phyloP scores from a whole-genome alignment of 1,140 invertebrate species.

The Metaphire vulgaris region DNA sequence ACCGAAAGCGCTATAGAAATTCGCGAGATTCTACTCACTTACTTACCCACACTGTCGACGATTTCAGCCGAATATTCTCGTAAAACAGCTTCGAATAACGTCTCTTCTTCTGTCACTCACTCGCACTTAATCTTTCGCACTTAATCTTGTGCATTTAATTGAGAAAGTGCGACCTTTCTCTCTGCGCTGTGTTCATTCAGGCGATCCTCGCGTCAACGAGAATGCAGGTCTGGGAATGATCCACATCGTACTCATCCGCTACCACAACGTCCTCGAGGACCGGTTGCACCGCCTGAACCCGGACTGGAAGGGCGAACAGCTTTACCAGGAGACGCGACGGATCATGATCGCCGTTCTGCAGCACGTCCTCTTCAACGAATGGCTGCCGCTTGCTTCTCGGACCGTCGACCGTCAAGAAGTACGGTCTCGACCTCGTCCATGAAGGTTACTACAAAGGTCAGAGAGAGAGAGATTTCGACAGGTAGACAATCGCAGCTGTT shows the following conservation, averaged over 20 bases:
- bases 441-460: constrained; percentile 1
- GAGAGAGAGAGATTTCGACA: too few species aligned
- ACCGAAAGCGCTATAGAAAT: too few species aligned
- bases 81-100: too few species aligned
- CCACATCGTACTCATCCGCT: constrained; percentile 47
- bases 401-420: not conserved
- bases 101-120: too few species aligned
- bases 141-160: too few species aligned
- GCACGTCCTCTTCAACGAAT: constrained; percentile 90
- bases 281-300: constrained; percentile 50
- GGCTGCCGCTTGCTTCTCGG: constrained; percentile 85
- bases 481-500: too few species aligned
- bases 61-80: too few species aligned
- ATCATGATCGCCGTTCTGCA: constrained; percentile 80
- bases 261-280: constrained; percentile 44
- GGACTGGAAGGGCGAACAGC: constrained; percentile 75
- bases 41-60: too few species aligned
- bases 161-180: too few species aligned
- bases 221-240: constrained; percentile 56
- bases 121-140: too few species aligned
- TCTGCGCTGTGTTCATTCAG: too few species aligned
- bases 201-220: constrained; percentile 70
- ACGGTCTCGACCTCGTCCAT: constrained; percentile 16
- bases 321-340: constrained; percentile 70
- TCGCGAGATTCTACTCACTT: too few species aligned